Evolutionary conservation across 2,888 invertebrate genomes (phyloP), one percentile per base, ranked within the genome.

Genomic region (Hedychridium roseum): DNA sequence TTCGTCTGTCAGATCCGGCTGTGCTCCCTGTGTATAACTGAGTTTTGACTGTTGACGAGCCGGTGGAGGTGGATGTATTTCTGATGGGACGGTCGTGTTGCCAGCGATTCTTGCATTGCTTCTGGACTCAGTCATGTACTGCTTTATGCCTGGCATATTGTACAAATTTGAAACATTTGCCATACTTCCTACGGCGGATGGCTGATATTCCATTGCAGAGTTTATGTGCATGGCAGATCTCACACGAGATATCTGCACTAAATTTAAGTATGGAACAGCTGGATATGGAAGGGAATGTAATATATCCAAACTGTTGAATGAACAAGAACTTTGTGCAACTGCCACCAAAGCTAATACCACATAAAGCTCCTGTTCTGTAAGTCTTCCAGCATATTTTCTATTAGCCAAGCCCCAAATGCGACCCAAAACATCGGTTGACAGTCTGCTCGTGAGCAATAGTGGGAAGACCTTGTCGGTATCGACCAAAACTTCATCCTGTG

Each of bases 361-460:
- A 46, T 81, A 81, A 0, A 82, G 62, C 49, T 82, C 82, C 43
- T 80, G 79, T 47, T 82, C 80, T 0, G 80, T 81, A 20, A 82
- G 70, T 32, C 78, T 77, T 2, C 81, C 81, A 5, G 80, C 76
- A 15, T 80, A 80, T 31, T 79, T 80, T 52, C 78, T 75, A 64
- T 82, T 82, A 0, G 80, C 80, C 28, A 82, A 62, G 27, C 77
- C 79, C 82, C 82, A 82, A 49, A 82, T 80, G 57, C 78, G 80
- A 9, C 82, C 82, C 38, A 82, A 71, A 12, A 79, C 73, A 54
- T 82, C 81, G 1, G 80, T 80, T 0, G 80, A 71, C 39, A 82
- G 65, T 48, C 80, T 79, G 59, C 81, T 81, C n/a, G 81, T 80
- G 26, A 81, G 68, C 21, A 82, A 68, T 9, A 82, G 50, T 1